phyloP scores from a whole-genome alignment of 2,888 invertebrate species.

The Scelioninae gen. 2 region DNA sequence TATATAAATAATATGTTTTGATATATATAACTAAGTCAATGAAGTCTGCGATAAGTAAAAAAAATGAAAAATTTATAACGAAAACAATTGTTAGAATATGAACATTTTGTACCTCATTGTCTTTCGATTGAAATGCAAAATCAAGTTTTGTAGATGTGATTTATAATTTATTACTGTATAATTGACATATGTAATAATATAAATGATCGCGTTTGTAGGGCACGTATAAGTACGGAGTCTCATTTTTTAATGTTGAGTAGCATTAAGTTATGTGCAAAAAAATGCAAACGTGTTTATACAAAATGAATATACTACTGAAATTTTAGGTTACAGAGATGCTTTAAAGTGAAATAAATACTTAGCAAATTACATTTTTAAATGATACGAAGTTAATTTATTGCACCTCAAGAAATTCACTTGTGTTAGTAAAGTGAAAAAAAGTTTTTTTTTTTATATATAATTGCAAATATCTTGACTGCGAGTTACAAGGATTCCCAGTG shows the following conservation, averaged over 20 bases:
- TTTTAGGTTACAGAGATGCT: conserved; percentile 30
- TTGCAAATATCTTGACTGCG: no score
- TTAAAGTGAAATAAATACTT: conserved; percentile 38
- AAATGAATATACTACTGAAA: conserved; percentile 41
- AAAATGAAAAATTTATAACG: conserved; percentile 38
- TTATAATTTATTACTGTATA: conserved; percentile 44
- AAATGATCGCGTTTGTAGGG: neutral
- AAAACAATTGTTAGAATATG: conserved; percentile 33
- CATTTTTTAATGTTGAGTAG: conserved; percentile 1
- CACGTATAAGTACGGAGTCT: conserved; percentile 11
- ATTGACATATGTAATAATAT: conserved; percentile 9
- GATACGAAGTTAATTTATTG: neutral
- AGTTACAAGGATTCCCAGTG: no score
- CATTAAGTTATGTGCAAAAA: conserved; percentile 9
- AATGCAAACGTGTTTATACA: conserved; percentile 19
- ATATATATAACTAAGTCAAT: conserved; percentile 51
- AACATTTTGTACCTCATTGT: conserved; percentile 50
- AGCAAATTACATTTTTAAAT: conserved; percentile 31
- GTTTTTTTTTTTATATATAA: no score
- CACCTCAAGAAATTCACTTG: neutral
- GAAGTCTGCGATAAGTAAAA: conserved; percentile 41
- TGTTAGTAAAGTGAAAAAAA: no score
- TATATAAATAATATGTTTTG: conserved; percentile 38
- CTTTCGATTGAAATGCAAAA: conserved; percentile 40
- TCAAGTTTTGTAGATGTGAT: conserved; percentile 48